These are phyloP conservation scores for Hydrolagus colliei DNA, from an alignment of 2,797 vertebrate genomes.

Conservation along the genomic window DNA sequence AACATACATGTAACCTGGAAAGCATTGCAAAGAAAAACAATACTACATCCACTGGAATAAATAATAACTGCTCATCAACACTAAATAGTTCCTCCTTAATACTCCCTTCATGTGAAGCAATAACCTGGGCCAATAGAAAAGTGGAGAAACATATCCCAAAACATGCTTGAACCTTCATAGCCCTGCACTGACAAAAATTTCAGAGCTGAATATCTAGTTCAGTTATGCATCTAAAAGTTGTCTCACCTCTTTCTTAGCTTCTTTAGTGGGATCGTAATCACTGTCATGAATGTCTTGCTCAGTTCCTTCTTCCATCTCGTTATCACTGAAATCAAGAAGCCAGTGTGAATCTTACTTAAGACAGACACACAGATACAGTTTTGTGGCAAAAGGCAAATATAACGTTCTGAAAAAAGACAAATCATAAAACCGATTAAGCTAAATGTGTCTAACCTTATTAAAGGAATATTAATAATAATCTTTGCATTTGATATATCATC, in stretches of 20 bases:
- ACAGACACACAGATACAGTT: not conserved
- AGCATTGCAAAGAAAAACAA: too few relatives aligned
- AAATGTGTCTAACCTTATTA: not conserved
- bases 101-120: too few relatives aligned
- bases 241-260: conserved; percentile 89
- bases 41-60: too few relatives aligned
- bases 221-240: conserved; percentile 31
- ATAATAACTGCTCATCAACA: too few relatives aligned
- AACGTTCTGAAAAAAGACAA: not conserved
- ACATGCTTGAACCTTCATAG: not conserved
- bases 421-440: not conserved
- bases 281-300: conserved; percentile 85
- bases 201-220: not conserved
- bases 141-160: too few relatives aligned
- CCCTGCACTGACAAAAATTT: not conserved
- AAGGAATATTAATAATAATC: not conserved
- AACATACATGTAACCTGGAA: too few relatives aligned
- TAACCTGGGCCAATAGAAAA: too few relatives aligned
- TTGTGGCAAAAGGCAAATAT: not conserved
- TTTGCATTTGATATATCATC: too few relatives aligned
- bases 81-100: too few relatives aligned
- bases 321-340: conserved; percentile 67
- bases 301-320: conserved; percentile 85
- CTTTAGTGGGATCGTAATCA: conserved; percentile 94
- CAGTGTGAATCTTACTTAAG: not conserved